These are phyloP conservation scores for Phycodurus eques DNA, from an alignment of 2,113 vertebrate species.

Conservation along the genomic window DNA sequence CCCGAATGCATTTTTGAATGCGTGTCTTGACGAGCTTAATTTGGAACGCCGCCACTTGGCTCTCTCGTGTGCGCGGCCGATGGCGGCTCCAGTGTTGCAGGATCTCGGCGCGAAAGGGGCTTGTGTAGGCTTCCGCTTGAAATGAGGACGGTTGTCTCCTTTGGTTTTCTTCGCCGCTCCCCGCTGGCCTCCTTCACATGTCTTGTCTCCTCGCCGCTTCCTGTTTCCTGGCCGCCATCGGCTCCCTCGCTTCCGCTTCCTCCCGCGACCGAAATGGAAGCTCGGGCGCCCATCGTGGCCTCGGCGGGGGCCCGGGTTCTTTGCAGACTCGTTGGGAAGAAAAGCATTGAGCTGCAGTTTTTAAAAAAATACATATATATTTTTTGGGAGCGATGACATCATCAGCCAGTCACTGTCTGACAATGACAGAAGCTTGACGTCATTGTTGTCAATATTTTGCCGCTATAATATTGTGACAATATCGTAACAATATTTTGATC, in stretches of 20 bases:
- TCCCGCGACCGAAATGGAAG: conserved; percentile 53
- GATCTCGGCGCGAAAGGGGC: too few relatives aligned
- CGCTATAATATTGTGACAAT: too few relatives aligned
- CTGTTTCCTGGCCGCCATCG: conserved; percentile 59
- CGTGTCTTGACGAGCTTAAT: too few relatives aligned
- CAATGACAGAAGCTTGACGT: too few relatives aligned
- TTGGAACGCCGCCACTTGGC: too few relatives aligned
- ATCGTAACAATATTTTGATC: too few relatives aligned
- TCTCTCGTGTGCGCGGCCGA: too few relatives aligned
- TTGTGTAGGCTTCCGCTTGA: not conserved
- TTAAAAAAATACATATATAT: too few relatives aligned
- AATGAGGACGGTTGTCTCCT: conserved; percentile 6
- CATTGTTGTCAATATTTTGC: too few relatives aligned
- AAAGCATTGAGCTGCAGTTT: too few relatives aligned
- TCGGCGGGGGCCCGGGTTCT: conserved; percentile 45
- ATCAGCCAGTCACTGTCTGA: not conserved
- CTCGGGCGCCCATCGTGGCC: conserved; percentile 34
- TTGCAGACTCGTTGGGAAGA: not conserved
- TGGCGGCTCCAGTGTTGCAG: too few relatives aligned
- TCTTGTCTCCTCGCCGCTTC: conserved; percentile 60
- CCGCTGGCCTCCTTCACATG: conserved; percentile 50
- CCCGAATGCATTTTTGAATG: too few relatives aligned
- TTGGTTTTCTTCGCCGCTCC: conserved; percentile 20
- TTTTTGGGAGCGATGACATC: not conserved
- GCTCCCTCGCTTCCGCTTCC: conserved; percentile 61